These are phyloP conservation scores for Cryptus viduatorius DNA, from an alignment of 2,888 invertebrate species.

Conservation along the genomic window DNA sequence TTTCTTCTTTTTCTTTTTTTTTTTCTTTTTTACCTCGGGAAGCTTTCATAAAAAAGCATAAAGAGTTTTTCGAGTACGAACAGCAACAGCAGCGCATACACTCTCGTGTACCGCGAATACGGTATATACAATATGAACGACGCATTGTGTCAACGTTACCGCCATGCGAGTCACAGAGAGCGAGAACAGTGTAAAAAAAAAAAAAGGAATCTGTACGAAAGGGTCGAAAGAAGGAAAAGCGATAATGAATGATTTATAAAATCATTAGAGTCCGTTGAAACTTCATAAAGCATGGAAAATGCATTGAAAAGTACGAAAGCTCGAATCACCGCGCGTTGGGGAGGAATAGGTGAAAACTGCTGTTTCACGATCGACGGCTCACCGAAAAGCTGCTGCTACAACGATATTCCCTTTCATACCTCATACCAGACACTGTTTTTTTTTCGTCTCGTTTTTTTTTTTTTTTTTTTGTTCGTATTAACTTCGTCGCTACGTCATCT, in stretches of 20 bases:
- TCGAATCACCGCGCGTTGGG: conserved; percentile 61
- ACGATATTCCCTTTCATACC: conserved; percentile 75
- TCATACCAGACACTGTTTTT: conserved; percentile 53
- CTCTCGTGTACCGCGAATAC: background rate
- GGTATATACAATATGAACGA: background rate
- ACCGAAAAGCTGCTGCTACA: conserved; percentile 66
- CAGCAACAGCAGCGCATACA: conserved; percentile 23
- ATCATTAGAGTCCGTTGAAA: background rate
- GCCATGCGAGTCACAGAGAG: background rate
- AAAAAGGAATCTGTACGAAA: background rate
- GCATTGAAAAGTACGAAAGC: conserved; percentile 77
- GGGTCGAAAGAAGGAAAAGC: background rate
- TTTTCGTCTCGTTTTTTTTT: conserved; percentile 34
- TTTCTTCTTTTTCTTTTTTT: background rate
- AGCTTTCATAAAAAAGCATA: conserved; percentile 56
- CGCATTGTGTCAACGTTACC: background rate
- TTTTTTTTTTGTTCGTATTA: conserved; percentile 35
- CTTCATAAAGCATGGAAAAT: conserved; percentile 77
- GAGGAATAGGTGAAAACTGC: conserved; percentile 76
- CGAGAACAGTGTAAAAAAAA: background rate
- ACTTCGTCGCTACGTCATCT: conserved; percentile 51
- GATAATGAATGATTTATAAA: conserved; percentile 3
- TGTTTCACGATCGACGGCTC: conserved; percentile 73
- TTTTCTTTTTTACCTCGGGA: conserved; percentile 18
- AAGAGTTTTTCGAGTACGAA: conserved; percentile 56